Evolutionary conservation across 2,797 vertebrate genomes (phyloP).

Genomic region (Tenualosa ilisha): DNA sequence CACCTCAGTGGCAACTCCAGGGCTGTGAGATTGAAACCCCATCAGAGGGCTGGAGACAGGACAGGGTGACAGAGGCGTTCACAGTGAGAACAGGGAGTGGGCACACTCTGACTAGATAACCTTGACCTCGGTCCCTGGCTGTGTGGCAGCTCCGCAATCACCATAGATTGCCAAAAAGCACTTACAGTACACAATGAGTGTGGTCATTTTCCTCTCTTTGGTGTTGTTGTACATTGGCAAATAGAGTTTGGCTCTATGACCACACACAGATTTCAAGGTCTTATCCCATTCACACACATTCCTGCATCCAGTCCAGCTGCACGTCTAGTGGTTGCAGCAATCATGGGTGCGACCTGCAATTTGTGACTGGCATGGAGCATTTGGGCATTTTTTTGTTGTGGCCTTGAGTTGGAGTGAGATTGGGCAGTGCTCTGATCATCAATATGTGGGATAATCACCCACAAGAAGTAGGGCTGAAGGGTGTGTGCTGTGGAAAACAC

Average conservation of each 20-base stretch:
- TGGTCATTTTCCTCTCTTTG: neutral
- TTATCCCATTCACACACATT: neutral
- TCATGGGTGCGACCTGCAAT: neutral
- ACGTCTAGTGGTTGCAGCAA: neutral
- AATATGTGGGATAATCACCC: conserved; percentile 44
- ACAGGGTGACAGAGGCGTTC: conserved; percentile 11
- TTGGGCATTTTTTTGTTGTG: neutral
- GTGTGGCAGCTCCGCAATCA: neutral
- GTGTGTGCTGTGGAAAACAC: neutral
- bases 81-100: neutral
- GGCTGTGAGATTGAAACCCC: conserved; percentile 17
- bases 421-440: conserved; percentile 39
- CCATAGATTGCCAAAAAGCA: neutral
- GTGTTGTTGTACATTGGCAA: neutral
- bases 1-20: conserved; percentile 4
- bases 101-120: neutral
- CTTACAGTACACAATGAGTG: neutral
- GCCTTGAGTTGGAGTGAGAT: neutral
- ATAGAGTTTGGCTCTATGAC: neutral
- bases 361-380: neutral
- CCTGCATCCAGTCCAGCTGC: neutral
- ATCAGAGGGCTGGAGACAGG: neutral
- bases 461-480: neutral
- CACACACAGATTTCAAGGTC: neutral
- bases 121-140: neutral